A percentile compares a stretch with the other conserved stretches of the same genome.
Evolutionary conservation across 2,113 vertebrate species (phyloP).

Genomic region (Mugil cephalus): DNA sequence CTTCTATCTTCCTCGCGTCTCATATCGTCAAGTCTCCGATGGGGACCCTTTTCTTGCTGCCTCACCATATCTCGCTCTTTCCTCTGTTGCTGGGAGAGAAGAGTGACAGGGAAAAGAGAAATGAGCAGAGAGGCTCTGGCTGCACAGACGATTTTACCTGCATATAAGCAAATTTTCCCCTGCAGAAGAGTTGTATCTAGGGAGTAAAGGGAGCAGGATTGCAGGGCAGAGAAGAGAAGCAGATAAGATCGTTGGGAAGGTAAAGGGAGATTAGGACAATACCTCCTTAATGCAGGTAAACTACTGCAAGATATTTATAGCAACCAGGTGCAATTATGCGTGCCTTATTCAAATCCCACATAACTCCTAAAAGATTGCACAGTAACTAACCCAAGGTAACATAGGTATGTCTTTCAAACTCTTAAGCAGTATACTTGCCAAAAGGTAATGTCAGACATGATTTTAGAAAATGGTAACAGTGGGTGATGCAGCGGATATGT

Average conservation of each 20-base stretch:
- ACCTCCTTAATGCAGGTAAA: constrained; percentile 6
- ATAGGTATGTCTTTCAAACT: constrained; percentile 13
- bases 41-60: constrained; percentile 93
- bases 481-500: not conserved
- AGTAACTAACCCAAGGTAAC: not conserved
- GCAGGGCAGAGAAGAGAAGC: constrained; percentile 32
- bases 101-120: constrained; percentile 62
- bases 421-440: not conserved
- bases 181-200: constrained; percentile 24
- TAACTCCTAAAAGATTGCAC: constrained; percentile 18
- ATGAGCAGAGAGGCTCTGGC: constrained; percentile 56
- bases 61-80: constrained; percentile 92
- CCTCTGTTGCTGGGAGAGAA: constrained; percentile 90
- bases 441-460: too few species aligned
- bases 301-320: constrained; percentile 3
- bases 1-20: constrained; percentile 91
- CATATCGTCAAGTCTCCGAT: constrained; percentile 90
- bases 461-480: too few species aligned
- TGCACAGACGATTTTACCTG: constrained; percentile 39
- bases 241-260: constrained; percentile 14
- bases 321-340: not conserved
- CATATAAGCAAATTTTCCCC: constrained; percentile 25
- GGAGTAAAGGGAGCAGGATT: not conserved
- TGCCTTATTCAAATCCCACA: constrained; percentile 31
- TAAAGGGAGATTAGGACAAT: not conserved